Base-by-base conservation (phyloP, 92 coral and sea anemone species). In the Montipora capitata region DNA sequence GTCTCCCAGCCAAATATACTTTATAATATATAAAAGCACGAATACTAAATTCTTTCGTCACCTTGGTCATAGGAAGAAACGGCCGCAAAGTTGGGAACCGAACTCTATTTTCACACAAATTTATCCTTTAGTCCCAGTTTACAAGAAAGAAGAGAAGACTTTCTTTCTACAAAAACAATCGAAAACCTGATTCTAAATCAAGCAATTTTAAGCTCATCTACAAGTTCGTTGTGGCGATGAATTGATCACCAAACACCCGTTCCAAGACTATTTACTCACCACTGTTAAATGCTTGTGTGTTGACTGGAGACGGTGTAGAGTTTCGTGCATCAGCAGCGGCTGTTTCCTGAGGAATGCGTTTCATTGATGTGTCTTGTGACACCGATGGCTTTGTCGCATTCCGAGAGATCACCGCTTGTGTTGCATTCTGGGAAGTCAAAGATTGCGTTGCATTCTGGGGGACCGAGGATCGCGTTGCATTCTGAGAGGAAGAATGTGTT, bases 281-380 rank as follows among this genome's bases (percentile, higher is more conserved):
- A 20, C 56, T 42, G 58, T 72, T 42, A 27, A 73, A 56, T 48
- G 89, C 74, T 80, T 79, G 90, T 62, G 78, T 14, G 42, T 56
- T 45, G 39, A 16, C 87, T 81, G 88, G 58, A 8, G 87, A 72
- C 12, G 62, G 16, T n/a, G 82, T 57, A 15, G 57, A 4, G 38
- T 65, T 41, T 9, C 81, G 51, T 68, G 76, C 67, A 63, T 5
- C 38, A 62, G 71, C 52, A 54, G 12, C 65, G 42, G 76, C 72
- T 51, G 78, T 5, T 43, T n/a, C 58, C 75, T 70, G 27, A 39
- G 79, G 10, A 52, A 43, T 43, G 11, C 41, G 58, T 51, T 83
- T 56, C 3, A 35, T 59, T 35, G 83, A 8, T n/a, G 63, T 56
- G 12, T 59, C 44, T 27, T 68, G 78, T 48, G 79, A 27, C 7